Evolutionary conservation across 2,888 invertebrate genomes (phyloP).

Genomic region (Leptura quadrifasciata): DNA sequence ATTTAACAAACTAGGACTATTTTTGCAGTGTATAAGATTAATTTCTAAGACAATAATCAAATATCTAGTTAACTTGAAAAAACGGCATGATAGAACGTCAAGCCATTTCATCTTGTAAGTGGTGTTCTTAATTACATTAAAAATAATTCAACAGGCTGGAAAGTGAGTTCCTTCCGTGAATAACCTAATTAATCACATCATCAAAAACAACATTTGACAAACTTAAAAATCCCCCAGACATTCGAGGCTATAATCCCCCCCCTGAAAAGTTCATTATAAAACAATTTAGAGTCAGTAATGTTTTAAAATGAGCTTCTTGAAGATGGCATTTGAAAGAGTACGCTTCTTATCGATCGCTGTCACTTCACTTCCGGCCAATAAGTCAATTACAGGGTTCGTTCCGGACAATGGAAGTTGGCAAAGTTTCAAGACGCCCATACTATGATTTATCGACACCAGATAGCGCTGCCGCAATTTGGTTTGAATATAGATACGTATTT

Average conservation of each 20-base stretch:
- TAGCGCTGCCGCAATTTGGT: conserved; percentile 69
- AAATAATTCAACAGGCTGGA: conserved; percentile 23
- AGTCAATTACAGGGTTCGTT: conserved; percentile 72
- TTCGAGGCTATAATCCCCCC: conserved; percentile 51
- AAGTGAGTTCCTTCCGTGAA: conserved; percentile 27
- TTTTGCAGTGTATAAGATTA: too few species aligned
- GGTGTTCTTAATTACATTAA: not conserved
- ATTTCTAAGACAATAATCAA: not conserved
- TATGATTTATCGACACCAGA: conserved; percentile 71
- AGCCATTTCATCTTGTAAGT: not conserved
- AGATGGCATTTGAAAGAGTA: conserved; percentile 65
- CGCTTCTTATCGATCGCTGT: conserved; percentile 68
- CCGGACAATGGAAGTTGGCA: conserved; percentile 73
- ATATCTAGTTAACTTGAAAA: not conserved
- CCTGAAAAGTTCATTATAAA: conserved; percentile 63
- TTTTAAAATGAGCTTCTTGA: conserved; percentile 57
- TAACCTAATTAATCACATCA: conserved; percentile 50
- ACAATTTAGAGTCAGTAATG: conserved; percentile 59
- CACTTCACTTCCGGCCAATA: conserved; percentile 73
- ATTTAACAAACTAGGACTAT: too few species aligned
- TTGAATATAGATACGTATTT: conserved; percentile 70
- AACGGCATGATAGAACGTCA: not conserved
- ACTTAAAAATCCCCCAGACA: conserved; percentile 47
- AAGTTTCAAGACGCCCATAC: conserved; percentile 71
- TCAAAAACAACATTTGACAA: conserved; percentile 50